Evolutionary conservation across 1,140 invertebrate species (phyloP), one percentile per base, ranked within the genome.

Genomic region (Brachionus rubens): DNA sequence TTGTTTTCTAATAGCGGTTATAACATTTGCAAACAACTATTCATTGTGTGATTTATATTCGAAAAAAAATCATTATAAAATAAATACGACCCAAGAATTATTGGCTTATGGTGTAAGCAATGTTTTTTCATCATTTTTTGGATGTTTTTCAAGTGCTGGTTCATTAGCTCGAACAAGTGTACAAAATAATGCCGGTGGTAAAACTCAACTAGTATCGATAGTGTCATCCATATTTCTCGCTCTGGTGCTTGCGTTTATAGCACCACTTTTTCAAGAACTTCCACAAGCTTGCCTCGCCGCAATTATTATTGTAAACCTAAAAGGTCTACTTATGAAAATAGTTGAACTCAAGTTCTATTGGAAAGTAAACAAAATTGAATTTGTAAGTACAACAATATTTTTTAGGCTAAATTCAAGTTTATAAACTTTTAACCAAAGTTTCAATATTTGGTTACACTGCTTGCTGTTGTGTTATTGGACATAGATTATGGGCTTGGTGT

Each of bases 31-130:
- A 1, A 90, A 96, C 36, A 89, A 91, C 3, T 91, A 97, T 85
- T 96, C 94, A 0, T 92, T 97, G 91, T 91, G 90, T 0, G 87
- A 95, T 76, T 92, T 95, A 54, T 92, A 96, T 82, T 92, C 93
- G 1, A 88, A 90, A 78, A 94, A 93, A 83, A 87, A 91, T 75
- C 89, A 91, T 78, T 97, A 97, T 81, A 89, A 92, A 78, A 87
- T 98, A 0, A 88, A 93, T 78, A 87, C 91, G 0, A 96, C 95
- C 84, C 94, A 97, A 85, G 87, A 88, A 78, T 79, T 88, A 62
- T 78, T 87, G 50, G 88, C 87, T 5, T 82, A 87, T 78, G 87
- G 87, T n/a, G 77, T 83, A 10, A 82, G 81, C 28, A 86, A 86
- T 76, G 76, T 86, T 5, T 67, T 87, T 26, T 81, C 84, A 40